phyloP scores from a whole-genome alignment of 2,113 vertebrate genomes.

The Fulica atra region DNA sequence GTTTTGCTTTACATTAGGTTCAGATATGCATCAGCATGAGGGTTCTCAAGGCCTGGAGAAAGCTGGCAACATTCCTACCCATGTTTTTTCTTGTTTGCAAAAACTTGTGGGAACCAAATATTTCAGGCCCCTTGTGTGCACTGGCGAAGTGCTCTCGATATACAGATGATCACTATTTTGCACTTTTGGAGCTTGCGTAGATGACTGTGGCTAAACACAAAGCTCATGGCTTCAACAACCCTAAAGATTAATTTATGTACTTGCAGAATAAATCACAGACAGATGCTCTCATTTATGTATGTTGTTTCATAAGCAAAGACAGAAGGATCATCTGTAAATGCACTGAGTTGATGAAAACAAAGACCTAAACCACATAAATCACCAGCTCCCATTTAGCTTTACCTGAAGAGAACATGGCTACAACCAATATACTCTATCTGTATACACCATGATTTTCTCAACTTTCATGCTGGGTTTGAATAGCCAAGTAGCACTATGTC shows the following conservation, averaged over 20 bases:
- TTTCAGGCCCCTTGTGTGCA: neutral
- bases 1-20: conserved; percentile 6
- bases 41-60: neutral
- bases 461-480: neutral
- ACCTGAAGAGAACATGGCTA: neutral
- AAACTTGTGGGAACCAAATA: conserved; percentile 22
- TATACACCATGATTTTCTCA: neutral
- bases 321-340: neutral
- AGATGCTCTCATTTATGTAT: conserved; percentile 11
- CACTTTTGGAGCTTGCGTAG: neutral
- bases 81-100: neutral
- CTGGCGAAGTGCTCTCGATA: neutral
- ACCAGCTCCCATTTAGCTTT: neutral
- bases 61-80: conserved; percentile 2
- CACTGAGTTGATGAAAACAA: neutral
- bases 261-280: neutral
- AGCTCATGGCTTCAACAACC: neutral
- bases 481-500: neutral
- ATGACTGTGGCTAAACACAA: conserved; percentile 24
- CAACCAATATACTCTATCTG: neutral
- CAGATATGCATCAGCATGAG: neutral
- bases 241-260: neutral
- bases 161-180: neutral
- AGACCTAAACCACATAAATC: neutral
- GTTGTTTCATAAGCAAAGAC: neutral